Percentiles rank a stretch among this genome's conserved stretches.
phyloP scores from a whole-genome alignment of 2,888 invertebrate genomes.

The Saturnia pavonia region DNA sequence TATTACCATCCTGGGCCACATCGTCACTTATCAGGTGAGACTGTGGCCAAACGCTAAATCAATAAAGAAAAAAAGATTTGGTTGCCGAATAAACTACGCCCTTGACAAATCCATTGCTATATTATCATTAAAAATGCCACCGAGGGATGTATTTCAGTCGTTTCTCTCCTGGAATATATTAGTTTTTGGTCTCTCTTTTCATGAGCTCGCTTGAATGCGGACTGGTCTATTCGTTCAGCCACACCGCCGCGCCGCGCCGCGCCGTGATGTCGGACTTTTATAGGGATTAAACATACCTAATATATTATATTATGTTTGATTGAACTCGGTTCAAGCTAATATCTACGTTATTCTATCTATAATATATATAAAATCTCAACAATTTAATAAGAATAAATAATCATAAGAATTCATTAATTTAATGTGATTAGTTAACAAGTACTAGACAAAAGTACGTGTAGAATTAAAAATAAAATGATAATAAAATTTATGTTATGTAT shows the following conservation, averaged over 20 bases:
- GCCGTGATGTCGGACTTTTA: slow-evolving; percentile 60
- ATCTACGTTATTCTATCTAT: neutral
- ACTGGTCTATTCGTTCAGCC: slow-evolving; percentile 71
- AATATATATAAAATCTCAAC: too few species aligned
- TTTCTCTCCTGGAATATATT: slow-evolving; percentile 69
- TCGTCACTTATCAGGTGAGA: too few species aligned
- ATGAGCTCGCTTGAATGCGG: slow-evolving; percentile 70
- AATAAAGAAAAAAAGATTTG: neutral
- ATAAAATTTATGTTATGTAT: too few species aligned
- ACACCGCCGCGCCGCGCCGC: slow-evolving; percentile 42
- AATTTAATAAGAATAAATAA: too few species aligned
- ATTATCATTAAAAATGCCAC: slow-evolving; percentile 39
- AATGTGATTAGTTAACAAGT: neutral
- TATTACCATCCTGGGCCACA: too few species aligned
- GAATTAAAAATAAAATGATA: too few species aligned
- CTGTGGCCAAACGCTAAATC: too few species aligned
- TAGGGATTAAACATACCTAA: slow-evolving; percentile 69
- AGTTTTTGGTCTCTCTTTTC: slow-evolving; percentile 75
- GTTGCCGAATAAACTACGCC: slow-evolving; percentile 23
- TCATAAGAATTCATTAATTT: too few species aligned
- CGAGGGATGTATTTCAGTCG: slow-evolving; percentile 69
- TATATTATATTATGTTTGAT: slow-evolving; percentile 70
- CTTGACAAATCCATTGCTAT: slow-evolving; percentile 46
- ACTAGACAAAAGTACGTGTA: neutral
- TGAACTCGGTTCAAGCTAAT: slow-evolving; percentile 51